Percentiles rank a stretch among this genome's conserved stretches.
phyloP scores from a whole-genome alignment of 2,888 invertebrate species.

The Drosophila engyochracea region DNA sequence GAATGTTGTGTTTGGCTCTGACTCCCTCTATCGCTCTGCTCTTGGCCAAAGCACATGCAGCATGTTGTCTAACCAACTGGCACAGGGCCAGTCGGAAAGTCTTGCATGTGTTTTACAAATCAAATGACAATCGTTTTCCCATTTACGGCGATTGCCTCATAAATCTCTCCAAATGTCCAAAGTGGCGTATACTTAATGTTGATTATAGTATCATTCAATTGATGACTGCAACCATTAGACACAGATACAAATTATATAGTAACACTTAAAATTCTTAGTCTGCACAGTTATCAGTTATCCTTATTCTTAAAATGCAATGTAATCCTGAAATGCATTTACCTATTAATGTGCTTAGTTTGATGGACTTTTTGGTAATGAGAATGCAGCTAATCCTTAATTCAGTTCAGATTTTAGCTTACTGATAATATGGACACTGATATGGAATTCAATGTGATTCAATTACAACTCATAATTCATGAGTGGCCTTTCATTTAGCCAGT shows the following conservation, averaged over 20 bases:
- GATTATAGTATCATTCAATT: slow-evolving; percentile 48
- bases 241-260: neutral
- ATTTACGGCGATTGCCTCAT: slow-evolving; percentile 54
- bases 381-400: slow-evolving; percentile 18
- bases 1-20: slow-evolving; percentile 38
- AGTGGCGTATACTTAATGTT: slow-evolving; percentile 63
- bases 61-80: slow-evolving; percentile 59
- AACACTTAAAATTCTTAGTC: neutral
- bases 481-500: slow-evolving; percentile 42
- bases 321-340: neutral
- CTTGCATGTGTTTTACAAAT: slow-evolving; percentile 54
- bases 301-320: neutral
- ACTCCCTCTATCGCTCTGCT: slow-evolving; percentile 2
- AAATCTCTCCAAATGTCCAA: slow-evolving; percentile 59
- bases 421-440: slow-evolving; percentile 8
- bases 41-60: slow-evolving; percentile 61
- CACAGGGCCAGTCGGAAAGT: slow-evolving; percentile 57
- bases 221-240: slow-evolving; percentile 10
- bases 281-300: neutral
- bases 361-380: neutral
- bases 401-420: slow-evolving; percentile 18
- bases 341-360: slow-evolving; percentile 10
- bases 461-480: slow-evolving; percentile 77
- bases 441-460: slow-evolving; percentile 62
- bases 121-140: slow-evolving; percentile 69